These are phyloP conservation scores for Blastobasis adustella DNA, from an alignment of 2,888 invertebrate genomes.

Conservation along the genomic window DNA sequence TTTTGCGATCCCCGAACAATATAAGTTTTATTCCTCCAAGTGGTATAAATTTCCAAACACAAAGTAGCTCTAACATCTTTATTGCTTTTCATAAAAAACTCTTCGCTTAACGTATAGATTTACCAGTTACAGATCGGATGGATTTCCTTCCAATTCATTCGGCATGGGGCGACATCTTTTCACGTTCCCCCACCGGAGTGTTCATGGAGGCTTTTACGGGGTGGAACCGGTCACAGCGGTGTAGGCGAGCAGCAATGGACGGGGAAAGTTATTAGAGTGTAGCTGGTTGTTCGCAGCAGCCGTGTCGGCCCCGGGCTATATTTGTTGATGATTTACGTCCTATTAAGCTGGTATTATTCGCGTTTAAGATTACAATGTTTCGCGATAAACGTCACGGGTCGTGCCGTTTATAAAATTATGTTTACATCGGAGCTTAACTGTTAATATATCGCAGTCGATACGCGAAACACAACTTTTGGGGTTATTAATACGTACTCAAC, in stretches of 20 bases:
- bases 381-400: conserved; percentile 5
- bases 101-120: conserved; percentile 57
- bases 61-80: conserved; percentile 72
- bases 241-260: conserved; percentile 24
- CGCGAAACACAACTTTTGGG: too few species aligned
- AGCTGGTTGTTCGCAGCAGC: conserved; percentile 1
- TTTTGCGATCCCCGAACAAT: conserved; percentile 66
- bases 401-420: conserved; percentile 5
- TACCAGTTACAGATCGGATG: conserved; percentile 45
- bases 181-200: conserved; percentile 26
- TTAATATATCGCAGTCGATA: neutral
- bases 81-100: conserved; percentile 71
- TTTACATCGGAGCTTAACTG: conserved; percentile 5
- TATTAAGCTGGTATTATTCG: conserved; percentile 14
- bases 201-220: conserved; percentile 27
- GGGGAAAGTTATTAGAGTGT: conserved; percentile 4
- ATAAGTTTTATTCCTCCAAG: conserved; percentile 71
- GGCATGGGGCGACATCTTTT: conserved; percentile 29
- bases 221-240: conserved; percentile 6
- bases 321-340: conserved; percentile 16
- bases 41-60: conserved; percentile 72
- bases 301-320: conserved; percentile 7
- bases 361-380: conserved; percentile 12
- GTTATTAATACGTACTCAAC: too few species aligned
- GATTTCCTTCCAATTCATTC: conserved; percentile 32